A percentile compares a stretch with the other conserved stretches of the same genome.
Evolutionary conservation across 2,888 invertebrate genomes (phyloP).

Genomic region (Isotomurus palustris): DNA sequence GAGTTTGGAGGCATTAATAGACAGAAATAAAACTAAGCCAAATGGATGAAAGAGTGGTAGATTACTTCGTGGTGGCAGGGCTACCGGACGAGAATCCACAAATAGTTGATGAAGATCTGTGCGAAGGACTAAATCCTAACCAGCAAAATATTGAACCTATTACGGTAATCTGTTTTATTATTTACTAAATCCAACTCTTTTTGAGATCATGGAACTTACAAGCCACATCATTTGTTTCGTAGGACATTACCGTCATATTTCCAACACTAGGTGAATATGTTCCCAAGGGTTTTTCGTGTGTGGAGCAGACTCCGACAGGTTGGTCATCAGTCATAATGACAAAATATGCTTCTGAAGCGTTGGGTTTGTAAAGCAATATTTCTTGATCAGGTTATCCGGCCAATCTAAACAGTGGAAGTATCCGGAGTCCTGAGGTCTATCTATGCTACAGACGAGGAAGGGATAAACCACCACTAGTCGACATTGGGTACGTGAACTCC

Average conservation of each 20-base stretch:
- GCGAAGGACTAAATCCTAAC: constrained; percentile 67
- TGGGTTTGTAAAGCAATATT: neutral
- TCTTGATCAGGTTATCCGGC: constrained; percentile 65
- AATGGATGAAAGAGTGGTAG: constrained; percentile 62
- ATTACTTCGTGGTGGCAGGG: constrained; percentile 98
- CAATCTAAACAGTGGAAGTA: constrained; percentile 94
- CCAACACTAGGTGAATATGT: constrained; percentile 79
- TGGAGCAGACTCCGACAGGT: constrained; percentile 74
- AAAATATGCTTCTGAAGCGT: neutral
- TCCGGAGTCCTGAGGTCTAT: constrained; percentile 87
- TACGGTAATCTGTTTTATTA: constrained; percentile 54
- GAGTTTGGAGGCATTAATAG: neutral
- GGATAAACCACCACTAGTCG: constrained; percentile 93
- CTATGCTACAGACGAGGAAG: constrained; percentile 86
- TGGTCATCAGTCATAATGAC: constrained; percentile 4
- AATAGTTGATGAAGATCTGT: constrained; percentile 71
- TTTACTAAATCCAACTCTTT: neutral
- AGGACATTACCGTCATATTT: constrained; percentile 85
- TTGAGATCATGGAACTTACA: neutral
- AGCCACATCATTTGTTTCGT: neutral
- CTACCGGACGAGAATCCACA: constrained; percentile 71
- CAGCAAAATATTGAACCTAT: constrained; percentile 84
- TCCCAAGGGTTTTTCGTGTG: constrained; percentile 69
- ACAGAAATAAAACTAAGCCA: constrained; percentile 35
- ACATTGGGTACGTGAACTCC: constrained; percentile 71